Evolutionary conservation across 1,140 invertebrate genomes (phyloP).

Genomic region (Campoletis sonorensis): DNA sequence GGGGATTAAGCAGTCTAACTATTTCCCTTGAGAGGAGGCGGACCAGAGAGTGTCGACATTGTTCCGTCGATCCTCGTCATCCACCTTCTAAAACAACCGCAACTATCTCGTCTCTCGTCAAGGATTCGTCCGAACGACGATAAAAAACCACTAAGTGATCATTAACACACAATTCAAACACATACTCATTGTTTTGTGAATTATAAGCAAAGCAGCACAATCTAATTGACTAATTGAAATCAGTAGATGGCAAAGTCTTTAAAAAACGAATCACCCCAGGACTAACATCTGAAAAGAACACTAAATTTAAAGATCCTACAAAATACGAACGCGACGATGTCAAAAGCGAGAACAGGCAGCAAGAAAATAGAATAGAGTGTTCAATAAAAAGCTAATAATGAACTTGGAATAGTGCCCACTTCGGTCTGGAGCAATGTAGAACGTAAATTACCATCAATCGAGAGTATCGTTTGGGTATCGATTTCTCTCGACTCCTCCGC

Average conservation of each 20-base stretch:
- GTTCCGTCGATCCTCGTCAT: constrained; percentile 1
- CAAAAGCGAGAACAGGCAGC: no score
- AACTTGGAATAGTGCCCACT: background rate
- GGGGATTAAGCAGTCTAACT: constrained; percentile 1
- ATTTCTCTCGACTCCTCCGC: constrained; percentile 33
- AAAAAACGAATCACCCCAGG: background rate
- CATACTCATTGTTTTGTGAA: background rate
- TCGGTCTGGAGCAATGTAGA: background rate
- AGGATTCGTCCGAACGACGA: background rate
- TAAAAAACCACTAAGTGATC: constrained; percentile 29
- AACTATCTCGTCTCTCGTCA: constrained; percentile 1
- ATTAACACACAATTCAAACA: constrained; percentile 10
- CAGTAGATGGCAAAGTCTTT: background rate
- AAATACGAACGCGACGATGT: no score
- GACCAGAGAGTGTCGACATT: constrained; percentile 1
- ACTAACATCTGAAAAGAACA: no score
- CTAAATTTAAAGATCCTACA: no score
- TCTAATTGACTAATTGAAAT: background rate
- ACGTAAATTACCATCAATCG: constrained; percentile 31
- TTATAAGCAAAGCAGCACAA: background rate
- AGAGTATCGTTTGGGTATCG: constrained; percentile 30
- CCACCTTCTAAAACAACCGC: constrained; percentile 35
- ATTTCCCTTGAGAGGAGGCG: background rate
- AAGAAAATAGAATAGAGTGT: background rate
- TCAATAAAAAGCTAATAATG: background rate